These are phyloP conservation scores for Euproctis similis DNA, from an alignment of 2,888 invertebrate species.

Conservation along the genomic window DNA sequence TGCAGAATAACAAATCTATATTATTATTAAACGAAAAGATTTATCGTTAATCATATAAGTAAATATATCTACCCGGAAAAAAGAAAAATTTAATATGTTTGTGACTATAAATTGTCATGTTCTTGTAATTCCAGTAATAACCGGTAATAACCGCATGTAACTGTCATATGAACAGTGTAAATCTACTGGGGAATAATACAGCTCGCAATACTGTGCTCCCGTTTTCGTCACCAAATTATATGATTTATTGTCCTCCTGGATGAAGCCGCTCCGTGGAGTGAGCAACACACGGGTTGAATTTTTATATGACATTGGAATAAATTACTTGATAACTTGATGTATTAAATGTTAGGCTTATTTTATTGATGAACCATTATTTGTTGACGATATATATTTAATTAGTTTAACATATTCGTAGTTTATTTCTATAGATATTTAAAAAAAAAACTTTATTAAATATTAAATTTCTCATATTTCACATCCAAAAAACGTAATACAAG, in stretches of 20 bases:
- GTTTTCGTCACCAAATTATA: constrained; percentile 65
- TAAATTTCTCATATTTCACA: too few species aligned
- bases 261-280: constrained; percentile 32
- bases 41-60: constrained; percentile 40
- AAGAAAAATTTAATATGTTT: constrained; percentile 48
- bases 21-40: constrained; percentile 31
- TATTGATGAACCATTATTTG: too few species aligned
- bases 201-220: constrained; percentile 42
- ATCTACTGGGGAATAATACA: constrained; percentile 44
- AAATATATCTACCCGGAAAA: too few species aligned
- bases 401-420: too few species aligned
- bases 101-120: constrained; percentile 56
- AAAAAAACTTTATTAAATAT: too few species aligned
- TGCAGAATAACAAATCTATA: constrained; percentile 27
- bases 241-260: constrained; percentile 69
- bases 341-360: too few species aligned
- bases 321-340: too few species aligned
- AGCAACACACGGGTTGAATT: constrained; percentile 21
- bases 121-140: constrained; percentile 58
- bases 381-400: too few species aligned
- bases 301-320: too few species aligned
- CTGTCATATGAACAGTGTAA: constrained; percentile 56
- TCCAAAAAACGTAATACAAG: too few species aligned
- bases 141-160: constrained; percentile 57
- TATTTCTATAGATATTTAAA: too few species aligned